Evolutionary conservation across 2,113 vertebrate species (phyloP).

Genomic region (Datnioides undecimradiatus): DNA sequence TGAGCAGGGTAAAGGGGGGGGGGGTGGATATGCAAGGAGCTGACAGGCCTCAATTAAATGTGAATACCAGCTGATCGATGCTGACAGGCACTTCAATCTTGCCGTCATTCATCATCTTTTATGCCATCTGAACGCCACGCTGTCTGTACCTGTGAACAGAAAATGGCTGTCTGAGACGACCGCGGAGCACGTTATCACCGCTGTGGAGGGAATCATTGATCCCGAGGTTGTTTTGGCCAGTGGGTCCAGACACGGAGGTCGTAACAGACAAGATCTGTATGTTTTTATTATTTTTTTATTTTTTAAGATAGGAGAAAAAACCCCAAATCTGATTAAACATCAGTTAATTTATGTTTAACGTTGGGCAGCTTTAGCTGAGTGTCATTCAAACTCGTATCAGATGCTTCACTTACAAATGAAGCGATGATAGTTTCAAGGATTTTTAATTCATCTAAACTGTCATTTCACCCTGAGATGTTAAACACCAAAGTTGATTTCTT

Average conservation of each 20-base stretch:
- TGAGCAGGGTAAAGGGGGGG: constrained; percentile 25
- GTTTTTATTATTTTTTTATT: too few species aligned
- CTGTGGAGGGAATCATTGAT: constrained; percentile 61
- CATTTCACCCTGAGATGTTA: background rate
- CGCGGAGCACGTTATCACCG: constrained; percentile 52
- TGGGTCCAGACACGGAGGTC: background rate
- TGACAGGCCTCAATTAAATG: constrained; percentile 76
- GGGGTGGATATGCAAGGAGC: constrained; percentile 49
- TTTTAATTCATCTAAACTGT: background rate
- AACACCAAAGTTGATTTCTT: too few species aligned
- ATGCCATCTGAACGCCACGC: constrained; percentile 51
- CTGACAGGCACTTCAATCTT: constrained; percentile 63
- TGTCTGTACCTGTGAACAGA: constrained; percentile 52
- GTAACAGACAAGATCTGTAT: background rate
- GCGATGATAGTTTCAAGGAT: background rate
- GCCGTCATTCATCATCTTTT: constrained; percentile 71
- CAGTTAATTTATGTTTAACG: too few species aligned
- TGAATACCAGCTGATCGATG: constrained; percentile 68
- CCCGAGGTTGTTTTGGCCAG: constrained; percentile 32
- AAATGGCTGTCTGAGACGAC: constrained; percentile 61
- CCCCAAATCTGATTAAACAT: background rate
- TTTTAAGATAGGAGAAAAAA: background rate
- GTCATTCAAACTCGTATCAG: too few species aligned
- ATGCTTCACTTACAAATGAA: too few species aligned
- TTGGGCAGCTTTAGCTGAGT: too few species aligned